A percentile compares a stretch with the other conserved stretches of the same genome.
Evolutionary conservation across 2,113 vertebrate genomes (phyloP).

Genomic region (Cnemophilus loriae): DNA sequence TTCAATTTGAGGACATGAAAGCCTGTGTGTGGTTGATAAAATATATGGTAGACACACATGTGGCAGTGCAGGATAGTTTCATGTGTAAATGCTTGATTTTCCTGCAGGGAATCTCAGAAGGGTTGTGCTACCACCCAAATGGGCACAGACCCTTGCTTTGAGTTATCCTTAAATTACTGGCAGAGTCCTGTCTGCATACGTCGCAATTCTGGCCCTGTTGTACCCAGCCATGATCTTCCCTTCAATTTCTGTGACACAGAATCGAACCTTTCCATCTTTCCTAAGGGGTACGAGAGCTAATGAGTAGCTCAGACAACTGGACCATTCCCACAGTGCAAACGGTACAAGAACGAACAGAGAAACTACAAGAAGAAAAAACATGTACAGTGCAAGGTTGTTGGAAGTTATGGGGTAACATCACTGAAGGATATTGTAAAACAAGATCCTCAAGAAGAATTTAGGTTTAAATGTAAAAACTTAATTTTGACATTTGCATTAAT

Average conservation of each 20-base stretch:
- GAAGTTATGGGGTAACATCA: not conserved
- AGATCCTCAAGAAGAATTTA: not conserved
- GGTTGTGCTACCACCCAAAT: not conserved
- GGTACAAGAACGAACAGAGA: not conserved
- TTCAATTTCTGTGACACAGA: not conserved
- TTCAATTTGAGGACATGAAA: not conserved
- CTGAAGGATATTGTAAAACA: not conserved
- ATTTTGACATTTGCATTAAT: not conserved
- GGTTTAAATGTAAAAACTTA: not conserved
- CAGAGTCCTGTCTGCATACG: fast-evolving
- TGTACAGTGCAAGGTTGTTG: not conserved
- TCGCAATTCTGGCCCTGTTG: not conserved
- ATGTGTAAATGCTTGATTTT: not conserved
- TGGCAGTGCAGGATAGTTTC: not conserved
- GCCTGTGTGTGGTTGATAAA: not conserved
- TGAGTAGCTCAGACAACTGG: not conserved
- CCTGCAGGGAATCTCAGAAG: not conserved
- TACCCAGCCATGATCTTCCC: not conserved
- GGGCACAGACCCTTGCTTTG: fast-evolving
- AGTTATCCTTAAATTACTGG: not conserved
- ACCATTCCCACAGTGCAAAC: not conserved
- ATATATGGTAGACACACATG: fast-evolving
- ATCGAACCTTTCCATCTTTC: not conserved
- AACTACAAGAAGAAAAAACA: not conserved
- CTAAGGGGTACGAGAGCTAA: not conserved